These are phyloP conservation scores for Oreochromis tanganicae DNA, from an alignment of 2,113 vertebrate species.

Conservation along the genomic window DNA sequence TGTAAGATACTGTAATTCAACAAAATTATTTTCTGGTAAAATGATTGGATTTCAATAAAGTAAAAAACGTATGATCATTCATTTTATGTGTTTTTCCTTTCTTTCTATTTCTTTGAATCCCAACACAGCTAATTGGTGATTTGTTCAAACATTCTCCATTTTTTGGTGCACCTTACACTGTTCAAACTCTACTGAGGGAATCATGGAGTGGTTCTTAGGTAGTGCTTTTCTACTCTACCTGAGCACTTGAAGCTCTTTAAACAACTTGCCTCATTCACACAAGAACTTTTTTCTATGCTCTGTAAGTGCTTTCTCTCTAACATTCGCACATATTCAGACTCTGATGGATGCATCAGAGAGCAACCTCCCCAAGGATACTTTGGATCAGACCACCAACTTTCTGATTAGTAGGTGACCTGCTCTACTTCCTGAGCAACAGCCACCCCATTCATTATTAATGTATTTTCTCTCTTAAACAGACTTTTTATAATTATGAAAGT, in stretches of 20 bases:
- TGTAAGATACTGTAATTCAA: not conserved
- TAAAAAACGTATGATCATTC: not conserved
- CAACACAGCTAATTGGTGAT: not conserved
- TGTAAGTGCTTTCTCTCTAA: not conserved
- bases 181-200: not conserved
- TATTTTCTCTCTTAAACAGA: not conserved
- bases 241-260: not conserved
- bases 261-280: not conserved
- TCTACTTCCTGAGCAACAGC: not conserved
- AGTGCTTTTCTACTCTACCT: not conserved
- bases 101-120: not conserved
- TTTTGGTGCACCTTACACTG: not conserved
- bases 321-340: not conserved
- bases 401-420: not conserved
- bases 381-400: not conserved
- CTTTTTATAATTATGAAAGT: not conserved
- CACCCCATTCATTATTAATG: not conserved
- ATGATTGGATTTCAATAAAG: not conserved
- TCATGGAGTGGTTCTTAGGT: not conserved
- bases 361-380: not conserved
- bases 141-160: not conserved
- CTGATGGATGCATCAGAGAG: not conserved
- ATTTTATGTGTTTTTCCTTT: not conserved
- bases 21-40: not conserved
- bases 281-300: rapidly evolving